A percentile compares a stretch with the other conserved stretches of the same genome.
Evolutionary conservation across 64 coral and sea anemone species (phyloP).

Genomic region (Stichodactyla helianthus): DNA sequence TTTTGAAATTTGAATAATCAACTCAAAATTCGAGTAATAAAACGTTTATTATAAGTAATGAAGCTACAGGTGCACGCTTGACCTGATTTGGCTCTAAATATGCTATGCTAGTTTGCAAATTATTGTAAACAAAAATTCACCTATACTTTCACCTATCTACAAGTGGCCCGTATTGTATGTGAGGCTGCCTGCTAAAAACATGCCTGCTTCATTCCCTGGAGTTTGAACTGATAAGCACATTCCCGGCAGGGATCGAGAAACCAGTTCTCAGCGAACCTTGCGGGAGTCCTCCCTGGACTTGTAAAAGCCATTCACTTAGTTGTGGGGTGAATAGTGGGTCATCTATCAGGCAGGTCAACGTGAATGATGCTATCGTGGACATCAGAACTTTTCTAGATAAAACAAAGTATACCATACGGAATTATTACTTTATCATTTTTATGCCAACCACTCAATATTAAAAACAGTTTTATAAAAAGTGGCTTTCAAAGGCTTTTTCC

Average conservation of each 20-base stretch:
- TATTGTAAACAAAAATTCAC: no score
- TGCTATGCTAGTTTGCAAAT: no score
- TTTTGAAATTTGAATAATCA: no score
- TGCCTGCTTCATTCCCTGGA: neutral
- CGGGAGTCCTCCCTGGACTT: conserved; percentile 12
- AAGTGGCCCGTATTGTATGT: no score
- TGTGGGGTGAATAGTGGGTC: neutral
- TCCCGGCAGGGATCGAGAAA: neutral
- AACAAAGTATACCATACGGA: neutral
- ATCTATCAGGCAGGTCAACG: neutral
- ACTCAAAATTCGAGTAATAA: no score
- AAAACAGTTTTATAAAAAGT: neutral
- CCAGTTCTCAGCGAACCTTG: conserved; percentile 17
- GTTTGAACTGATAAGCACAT: neutral
- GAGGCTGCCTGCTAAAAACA: no score
- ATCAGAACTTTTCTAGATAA: neutral
- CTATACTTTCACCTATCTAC: no score
- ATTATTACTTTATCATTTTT: neutral
- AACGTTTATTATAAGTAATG: no score
- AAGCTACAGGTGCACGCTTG: no score
- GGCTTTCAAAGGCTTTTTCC: neutral
- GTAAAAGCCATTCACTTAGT: neutral
- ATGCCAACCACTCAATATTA: neutral
- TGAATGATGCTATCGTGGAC: neutral
- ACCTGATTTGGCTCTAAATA: no score